Evolutionary conservation across 2,888 invertebrate species (phyloP).

Genomic region (Ptychoptera albimana): DNA sequence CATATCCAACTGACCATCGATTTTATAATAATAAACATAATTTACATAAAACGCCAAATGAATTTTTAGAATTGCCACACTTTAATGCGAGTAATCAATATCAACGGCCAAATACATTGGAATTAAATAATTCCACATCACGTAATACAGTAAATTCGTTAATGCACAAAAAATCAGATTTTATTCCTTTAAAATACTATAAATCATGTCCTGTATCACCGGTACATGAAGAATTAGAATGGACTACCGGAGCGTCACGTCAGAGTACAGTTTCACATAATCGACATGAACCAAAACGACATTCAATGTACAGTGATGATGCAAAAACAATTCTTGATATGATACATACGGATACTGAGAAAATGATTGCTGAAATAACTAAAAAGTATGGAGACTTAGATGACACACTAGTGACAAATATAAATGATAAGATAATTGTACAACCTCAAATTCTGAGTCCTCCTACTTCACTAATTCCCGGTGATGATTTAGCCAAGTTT

Average conservation of each 20-base stretch:
- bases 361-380: slow-evolving; percentile 49
- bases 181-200: slow-evolving; percentile 39
- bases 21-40: slow-evolving; percentile 10
- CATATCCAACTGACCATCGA: slow-evolving; percentile 30
- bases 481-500: background rate
- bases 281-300: slow-evolving; percentile 21
- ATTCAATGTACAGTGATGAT: slow-evolving; percentile 31
- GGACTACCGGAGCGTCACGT: slow-evolving; percentile 35
- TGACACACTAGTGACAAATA: slow-evolving; percentile 28
- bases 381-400: slow-evolving; percentile 46
- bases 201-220: slow-evolving; percentile 72
- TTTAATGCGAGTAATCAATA: background rate
- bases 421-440: slow-evolving; percentile 9
- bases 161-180: slow-evolving; percentile 9
- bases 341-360: slow-evolving; percentile 45
- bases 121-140: slow-evolving; percentile 5
- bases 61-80: background rate
- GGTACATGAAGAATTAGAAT: slow-evolving; percentile 61
- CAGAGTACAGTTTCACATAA: slow-evolving; percentile 13
- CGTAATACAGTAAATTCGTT: slow-evolving; percentile 2
- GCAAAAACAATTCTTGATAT: slow-evolving; percentile 43
- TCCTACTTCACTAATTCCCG: too few relatives aligned
- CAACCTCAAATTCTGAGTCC: slow-evolving; percentile 18
- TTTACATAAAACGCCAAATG: background rate
- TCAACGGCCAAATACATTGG: slow-evolving; percentile 7